phyloP scores from a whole-genome alignment of 2,113 vertebrate species.

The Vanacampus margaritifer region DNA sequence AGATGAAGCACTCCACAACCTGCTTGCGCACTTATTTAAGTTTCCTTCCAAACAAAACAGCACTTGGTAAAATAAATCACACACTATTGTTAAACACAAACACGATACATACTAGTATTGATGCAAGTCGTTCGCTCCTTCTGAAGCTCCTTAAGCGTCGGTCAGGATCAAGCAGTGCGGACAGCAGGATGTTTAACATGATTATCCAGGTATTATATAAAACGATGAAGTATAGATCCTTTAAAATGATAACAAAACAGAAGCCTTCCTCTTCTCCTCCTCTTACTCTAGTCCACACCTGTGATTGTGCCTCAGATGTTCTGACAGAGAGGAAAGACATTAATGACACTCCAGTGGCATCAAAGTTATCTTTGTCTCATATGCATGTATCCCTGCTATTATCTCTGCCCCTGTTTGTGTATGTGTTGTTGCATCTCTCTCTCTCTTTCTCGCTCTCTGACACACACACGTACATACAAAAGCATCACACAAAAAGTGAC shows the following conservation, averaged over 20 bases:
- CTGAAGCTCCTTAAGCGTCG: constrained; percentile 66
- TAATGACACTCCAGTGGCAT: constrained; percentile 64
- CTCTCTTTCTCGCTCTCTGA: constrained; percentile 4
- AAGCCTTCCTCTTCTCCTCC: constrained; percentile 23
- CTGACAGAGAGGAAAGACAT: constrained; percentile 48
- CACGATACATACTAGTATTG: constrained; percentile 67
- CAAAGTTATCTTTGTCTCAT: constrained; percentile 66
- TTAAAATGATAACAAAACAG: constrained; percentile 6
- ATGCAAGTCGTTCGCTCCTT: constrained; percentile 67
- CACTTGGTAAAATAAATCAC: neutral
- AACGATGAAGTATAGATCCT: constrained; percentile 3
- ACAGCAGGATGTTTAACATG: constrained; percentile 75
- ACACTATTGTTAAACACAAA: constrained; percentile 6
- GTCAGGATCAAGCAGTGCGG: constrained; percentile 69
- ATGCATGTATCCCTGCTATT: constrained; percentile 34
- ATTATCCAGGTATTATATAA: constrained; percentile 2
- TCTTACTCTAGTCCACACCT: constrained; percentile 38
- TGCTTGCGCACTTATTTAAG: constrained; percentile 1
- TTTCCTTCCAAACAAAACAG: neutral
- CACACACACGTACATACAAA: constrained; percentile 6
- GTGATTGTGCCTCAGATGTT: constrained; percentile 56
- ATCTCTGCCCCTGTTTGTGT: constrained; percentile 4
- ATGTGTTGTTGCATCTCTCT: constrained; percentile 10
- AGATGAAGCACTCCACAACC: constrained; percentile 20
- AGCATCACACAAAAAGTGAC: constrained; percentile 14